Base-by-base conservation (phyloP, 2,888 invertebrate genomes). In the Bombylius discolor region DNA sequence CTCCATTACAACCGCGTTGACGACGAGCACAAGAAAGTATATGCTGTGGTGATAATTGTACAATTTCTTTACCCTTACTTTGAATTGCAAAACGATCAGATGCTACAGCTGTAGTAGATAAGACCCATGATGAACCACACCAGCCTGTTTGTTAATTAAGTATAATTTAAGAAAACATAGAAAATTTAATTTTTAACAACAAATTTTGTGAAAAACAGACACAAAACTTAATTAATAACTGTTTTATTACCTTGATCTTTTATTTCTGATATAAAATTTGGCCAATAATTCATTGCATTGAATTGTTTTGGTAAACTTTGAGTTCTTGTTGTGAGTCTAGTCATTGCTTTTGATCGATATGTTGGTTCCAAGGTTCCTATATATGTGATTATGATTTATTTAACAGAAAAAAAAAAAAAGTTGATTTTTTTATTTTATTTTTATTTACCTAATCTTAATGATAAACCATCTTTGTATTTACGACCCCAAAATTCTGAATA, bases 41-140 rank as follows among this genome's bases (percentile, higher is more conserved):
- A 59, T 90, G 86, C 70, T 97, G 96, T 0, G 91, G 80, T 54
- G 94, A 89, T 44, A 96, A 76, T 42, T 77, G 71, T 7, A 85
- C 78, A 14, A 78, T 76, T 68, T 91, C 89, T 11, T 77, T 77
- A 1, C 93, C 94, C 63, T 85, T 83, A 8, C 90, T 90, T 71
- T 91, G 87, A 62, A 96, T 88, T 6, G 87, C 87, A 64, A 87
- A 85, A 66, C 89, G 81, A 72, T 89, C 89, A 52, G 87, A 85
- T 55, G 86, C 86, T 46, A 91, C 85, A 13, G 83, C 81, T 12
- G 87, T 85, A 0, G 94, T 87, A 0, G 92, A 87, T 34, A 96
- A 80, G 1, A 93, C 95, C 96, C 96, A 97, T 4, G 94, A 95
- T 0, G 94, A 83, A 1, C 89, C 95, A 68, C 96, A 74, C 77